A percentile compares a stretch with the other conserved stretches of the same genome.
Conservation (phyloP, 2,888 invertebrate genomes). For the Ennomos quercinarius region DNA sequence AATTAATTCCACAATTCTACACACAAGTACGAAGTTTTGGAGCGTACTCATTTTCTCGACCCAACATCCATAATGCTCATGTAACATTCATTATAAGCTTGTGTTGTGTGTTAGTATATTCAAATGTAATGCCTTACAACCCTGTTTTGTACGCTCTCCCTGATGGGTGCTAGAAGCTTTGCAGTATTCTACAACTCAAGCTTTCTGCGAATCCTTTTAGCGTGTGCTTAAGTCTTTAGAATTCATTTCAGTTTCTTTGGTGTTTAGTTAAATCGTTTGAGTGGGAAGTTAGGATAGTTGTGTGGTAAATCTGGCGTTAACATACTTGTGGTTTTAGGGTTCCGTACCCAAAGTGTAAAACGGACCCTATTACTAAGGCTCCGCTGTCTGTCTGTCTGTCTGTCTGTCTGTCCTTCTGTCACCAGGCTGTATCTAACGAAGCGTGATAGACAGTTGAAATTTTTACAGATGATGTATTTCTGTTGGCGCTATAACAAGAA, state of each 20-base stretch:
- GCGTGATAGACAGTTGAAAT: no score
- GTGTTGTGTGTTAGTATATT: constrained; percentile 50
- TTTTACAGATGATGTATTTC: no score
- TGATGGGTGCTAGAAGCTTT: constrained; percentile 33
- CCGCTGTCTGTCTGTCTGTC: no score
- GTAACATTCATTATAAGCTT: constrained; percentile 63
- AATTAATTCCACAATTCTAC: constrained; percentile 48
- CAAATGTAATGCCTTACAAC: constrained; percentile 49
- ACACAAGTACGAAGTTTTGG: constrained; percentile 45
- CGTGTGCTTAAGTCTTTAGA: constrained; percentile 37
- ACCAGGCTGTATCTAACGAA: no score
- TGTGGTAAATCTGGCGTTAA: no score
- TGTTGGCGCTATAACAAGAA: no score
- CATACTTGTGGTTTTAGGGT: constrained; percentile 14
- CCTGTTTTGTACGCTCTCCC: constrained; percentile 42
- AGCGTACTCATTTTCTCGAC: constrained; percentile 54
- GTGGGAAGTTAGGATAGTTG: constrained; percentile 16
- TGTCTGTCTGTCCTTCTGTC: no score
- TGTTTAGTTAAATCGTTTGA: constrained; percentile 28
- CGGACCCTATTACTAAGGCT: no score
- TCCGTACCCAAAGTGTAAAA: no score
- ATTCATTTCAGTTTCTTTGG: constrained; percentile 32
- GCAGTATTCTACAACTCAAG: constrained; percentile 30
- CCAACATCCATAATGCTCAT: constrained; percentile 61
- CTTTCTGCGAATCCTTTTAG: constrained; percentile 34